Base-by-base conservation (phyloP, 2,888 invertebrate genomes). In the Pristionchus arcanus region DNA sequence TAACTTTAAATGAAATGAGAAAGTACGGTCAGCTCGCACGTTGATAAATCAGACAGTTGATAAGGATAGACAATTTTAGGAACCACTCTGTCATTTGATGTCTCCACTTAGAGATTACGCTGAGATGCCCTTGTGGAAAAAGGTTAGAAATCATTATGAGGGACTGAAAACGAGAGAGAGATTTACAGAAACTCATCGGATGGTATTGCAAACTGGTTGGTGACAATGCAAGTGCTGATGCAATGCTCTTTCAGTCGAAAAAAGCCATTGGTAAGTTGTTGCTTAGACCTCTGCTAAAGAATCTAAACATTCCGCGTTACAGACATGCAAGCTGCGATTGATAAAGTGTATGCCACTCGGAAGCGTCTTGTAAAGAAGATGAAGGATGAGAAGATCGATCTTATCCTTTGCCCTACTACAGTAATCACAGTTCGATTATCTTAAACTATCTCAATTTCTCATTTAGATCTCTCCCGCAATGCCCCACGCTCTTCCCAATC, bases 381-480 rank as follows among this genome's bases (percentile, higher is more conserved):
- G 81, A 81, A 53, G 28, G 49, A 81, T 15, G 81, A 81, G 28
- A 49, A 16, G 49, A 81, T 81, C 28, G 81, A 81, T 28, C 28
- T 42, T 28, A 49, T 81, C n/a, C 81, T 81, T 53, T 81, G 81
- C 28, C 81, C 81, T 4, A 49, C 81, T 49, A 81, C 81, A 13
- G 81, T 81, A 53, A 42, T 34, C 15, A 11, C 21, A 13, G 1
- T 28, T 0, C 21, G 9, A 3, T 25, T 28, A 49, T 81, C 28
- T 3, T 13, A 7, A 16, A 81, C 49, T 21, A 34, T 59, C 31
- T 34, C 0, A 16, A 59, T 25, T 13, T 13, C 55, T 19, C 5
- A 55, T 85, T 85, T 53, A 85, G 84, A 34, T 85, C 37, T 59
- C 59, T 4, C 84, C 84, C 7, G 84, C 84, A 1, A 31, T 85